Conservation (phyloP, 1,140 invertebrate species). For the Thaumatotibia leucotreta region DNA sequence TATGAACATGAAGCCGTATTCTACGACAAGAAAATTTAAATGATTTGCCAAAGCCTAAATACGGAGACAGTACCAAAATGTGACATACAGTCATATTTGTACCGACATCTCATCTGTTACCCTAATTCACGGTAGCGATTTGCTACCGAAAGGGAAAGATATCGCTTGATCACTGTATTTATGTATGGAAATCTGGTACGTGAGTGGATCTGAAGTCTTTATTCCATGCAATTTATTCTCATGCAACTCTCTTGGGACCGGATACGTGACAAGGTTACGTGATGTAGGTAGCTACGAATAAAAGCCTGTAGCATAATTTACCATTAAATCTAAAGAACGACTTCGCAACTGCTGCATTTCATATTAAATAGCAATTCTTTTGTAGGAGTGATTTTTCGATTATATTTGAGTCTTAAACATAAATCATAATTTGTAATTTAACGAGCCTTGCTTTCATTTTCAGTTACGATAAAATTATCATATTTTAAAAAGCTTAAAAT, state of each 20-base stretch:
- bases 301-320: background rate
- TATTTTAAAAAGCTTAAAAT: no score
- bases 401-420: no score
- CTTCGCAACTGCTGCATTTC: background rate
- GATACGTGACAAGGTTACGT: constrained; percentile 7
- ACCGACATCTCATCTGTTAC: background rate
- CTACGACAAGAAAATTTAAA: no score
- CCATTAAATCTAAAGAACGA: background rate
- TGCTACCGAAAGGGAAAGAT: background rate
- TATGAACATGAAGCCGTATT: no score
- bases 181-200: constrained; percentile 14
- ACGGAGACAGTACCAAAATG: no score
- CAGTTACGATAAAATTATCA: no score
- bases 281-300: constrained; percentile 6
- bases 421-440: no score
- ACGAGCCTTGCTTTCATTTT: no score
- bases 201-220: constrained; percentile 15
- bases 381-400: no score
- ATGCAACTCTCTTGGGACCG: constrained; percentile 10
- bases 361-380: no score
- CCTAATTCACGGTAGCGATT: background rate
- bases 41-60: no score
- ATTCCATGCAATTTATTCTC: constrained; percentile 15
- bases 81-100: background rate
- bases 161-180: constrained; percentile 14